phyloP scores from a whole-genome alignment of 2,888 invertebrate genomes.

The Tanypteryx hageni region DNA sequence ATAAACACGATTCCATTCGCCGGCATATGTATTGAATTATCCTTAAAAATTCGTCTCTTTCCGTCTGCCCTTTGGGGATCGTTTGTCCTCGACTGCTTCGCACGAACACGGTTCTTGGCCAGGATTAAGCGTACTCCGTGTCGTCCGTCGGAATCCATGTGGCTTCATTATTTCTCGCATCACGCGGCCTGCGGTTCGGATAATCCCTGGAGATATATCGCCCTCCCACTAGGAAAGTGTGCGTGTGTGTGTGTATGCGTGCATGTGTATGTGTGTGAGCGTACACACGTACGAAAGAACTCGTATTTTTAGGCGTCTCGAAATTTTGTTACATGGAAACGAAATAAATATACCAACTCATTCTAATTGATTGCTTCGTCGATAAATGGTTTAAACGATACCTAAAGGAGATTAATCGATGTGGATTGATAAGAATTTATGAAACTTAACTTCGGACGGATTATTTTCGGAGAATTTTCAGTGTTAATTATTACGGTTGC shows the following conservation, averaged over 20 bases:
- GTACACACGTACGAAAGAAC: not conserved
- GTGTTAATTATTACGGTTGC: no score
- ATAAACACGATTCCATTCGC: not conserved
- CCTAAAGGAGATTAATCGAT: no score
- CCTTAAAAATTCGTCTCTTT: not conserved
- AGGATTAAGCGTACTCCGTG: not conserved
- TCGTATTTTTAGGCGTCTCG: not conserved
- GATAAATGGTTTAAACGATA: no score
- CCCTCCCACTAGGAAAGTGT: not conserved
- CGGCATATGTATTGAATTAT: not conserved
- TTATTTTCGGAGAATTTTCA: no score
- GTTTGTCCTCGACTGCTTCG: not conserved
- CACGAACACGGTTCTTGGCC: not conserved
- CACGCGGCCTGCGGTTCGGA: not conserved
- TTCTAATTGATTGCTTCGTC: no score
- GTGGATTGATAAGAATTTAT: no score
- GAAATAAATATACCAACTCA: no score
- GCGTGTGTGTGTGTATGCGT: not conserved
- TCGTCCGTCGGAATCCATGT: not conserved
- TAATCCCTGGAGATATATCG: not conserved
- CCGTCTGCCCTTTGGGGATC: not conserved
- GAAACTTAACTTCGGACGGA: no score
- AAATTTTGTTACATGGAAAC: no score
- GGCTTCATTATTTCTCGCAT: constrained; percentile 14
- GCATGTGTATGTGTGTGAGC: not conserved